phyloP scores from a whole-genome alignment of 2,888 invertebrate genomes.

The Dynastes tityus region DNA sequence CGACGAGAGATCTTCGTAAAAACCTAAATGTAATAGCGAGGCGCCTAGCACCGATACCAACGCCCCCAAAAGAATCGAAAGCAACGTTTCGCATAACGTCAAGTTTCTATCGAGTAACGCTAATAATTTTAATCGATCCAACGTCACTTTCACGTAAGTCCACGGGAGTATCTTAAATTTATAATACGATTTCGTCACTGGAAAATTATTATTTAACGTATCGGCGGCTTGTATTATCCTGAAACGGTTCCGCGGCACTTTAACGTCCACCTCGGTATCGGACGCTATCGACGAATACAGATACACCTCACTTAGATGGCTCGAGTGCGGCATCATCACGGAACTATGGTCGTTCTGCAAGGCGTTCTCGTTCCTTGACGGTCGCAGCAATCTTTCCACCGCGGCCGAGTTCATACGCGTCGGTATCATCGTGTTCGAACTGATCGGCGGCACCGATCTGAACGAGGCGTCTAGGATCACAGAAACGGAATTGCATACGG shows the following conservation, averaged over 20 bases:
- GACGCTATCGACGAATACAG: constrained; percentile 64
- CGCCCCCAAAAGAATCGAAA: constrained; percentile 88
- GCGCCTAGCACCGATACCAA: constrained; percentile 90
- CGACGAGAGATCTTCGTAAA: constrained; percentile 93
- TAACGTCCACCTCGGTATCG: constrained; percentile 74
- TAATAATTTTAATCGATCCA: constrained; percentile 93
- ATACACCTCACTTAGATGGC: constrained; percentile 45
- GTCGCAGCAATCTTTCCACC: background rate
- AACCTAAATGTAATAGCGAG: constrained; percentile 84
- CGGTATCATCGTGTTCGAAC: constrained; percentile 56
- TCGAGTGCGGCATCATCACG: constrained; percentile 9
- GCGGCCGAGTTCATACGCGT: constrained; percentile 35
- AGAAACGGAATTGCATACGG: constrained; percentile 71
- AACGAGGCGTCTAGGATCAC: constrained; percentile 64
- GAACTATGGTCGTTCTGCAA: constrained; percentile 20
- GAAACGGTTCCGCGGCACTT: constrained; percentile 74
- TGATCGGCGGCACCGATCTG: constrained; percentile 23
- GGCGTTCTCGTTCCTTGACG: constrained; percentile 12
- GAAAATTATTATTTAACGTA: constrained; percentile 62
- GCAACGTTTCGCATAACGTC: constrained; percentile 84
- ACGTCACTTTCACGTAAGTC: constrained; percentile 84
- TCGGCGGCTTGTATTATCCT: constrained; percentile 73
- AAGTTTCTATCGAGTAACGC: constrained; percentile 95
- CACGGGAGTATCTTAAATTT: constrained; percentile 81
- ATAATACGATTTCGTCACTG: constrained; percentile 75